These are phyloP conservation scores for Cephus nigrinus DNA, from an alignment of 2,888 invertebrate species.

Conservation along the genomic window DNA sequence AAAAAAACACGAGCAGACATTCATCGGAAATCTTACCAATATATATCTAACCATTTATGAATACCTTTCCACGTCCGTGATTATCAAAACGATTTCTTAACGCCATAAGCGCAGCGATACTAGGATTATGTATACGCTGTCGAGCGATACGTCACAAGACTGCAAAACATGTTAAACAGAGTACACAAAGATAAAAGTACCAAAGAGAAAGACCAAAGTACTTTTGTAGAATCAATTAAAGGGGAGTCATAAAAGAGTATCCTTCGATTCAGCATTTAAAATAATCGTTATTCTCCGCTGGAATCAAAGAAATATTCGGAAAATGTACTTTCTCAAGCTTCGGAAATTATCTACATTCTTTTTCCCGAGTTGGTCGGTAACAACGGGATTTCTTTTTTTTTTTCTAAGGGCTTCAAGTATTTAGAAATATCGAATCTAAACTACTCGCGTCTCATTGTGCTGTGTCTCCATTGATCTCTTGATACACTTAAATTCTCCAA, in stretches of 20 bases:
- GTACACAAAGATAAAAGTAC: not conserved
- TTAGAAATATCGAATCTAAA: not conserved
- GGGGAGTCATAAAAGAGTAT: not conserved
- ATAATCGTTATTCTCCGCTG: not conserved
- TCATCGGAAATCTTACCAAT: not conserved
- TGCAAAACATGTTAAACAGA: not conserved
- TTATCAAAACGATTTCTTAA: not conserved
- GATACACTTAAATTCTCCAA: not conserved
- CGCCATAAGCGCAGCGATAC: not conserved
- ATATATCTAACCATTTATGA: not conserved
- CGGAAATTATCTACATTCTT: not conserved
- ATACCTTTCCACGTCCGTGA: slow-evolving; percentile 5
- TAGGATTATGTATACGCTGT: not conserved
- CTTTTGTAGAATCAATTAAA: not conserved
- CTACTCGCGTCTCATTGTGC: not conserved
- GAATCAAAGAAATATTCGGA: not conserved
- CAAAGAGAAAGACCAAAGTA: not conserved
- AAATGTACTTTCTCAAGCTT: not conserved
- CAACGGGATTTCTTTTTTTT: not conserved
- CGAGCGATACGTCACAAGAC: not conserved
- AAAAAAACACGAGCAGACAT: not conserved
- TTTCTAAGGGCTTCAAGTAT: not conserved
- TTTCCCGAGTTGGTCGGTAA: not conserved
- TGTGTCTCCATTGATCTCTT: not conserved
- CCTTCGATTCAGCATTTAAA: not conserved